Conservation (phyloP, 1,140 invertebrate genomes). For the Drosophila baimaii region DNA sequence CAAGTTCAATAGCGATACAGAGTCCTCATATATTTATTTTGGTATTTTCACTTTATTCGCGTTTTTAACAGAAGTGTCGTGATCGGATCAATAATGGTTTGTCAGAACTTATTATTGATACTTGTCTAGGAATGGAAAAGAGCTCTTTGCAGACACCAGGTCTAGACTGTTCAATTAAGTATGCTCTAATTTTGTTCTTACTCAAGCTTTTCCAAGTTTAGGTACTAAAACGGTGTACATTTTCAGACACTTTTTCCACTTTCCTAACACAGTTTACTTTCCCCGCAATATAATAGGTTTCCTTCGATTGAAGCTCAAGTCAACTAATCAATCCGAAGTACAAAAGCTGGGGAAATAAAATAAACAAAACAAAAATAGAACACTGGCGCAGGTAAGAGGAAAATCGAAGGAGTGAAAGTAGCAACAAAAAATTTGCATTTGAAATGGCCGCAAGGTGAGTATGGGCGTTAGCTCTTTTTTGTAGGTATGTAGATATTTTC, state of each 20-base stretch:
- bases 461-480: conserved; percentile 20
- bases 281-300: conserved; percentile 46
- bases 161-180: too few relatives aligned
- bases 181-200: too few relatives aligned
- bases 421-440: conserved; percentile 69
- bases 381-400: background rate
- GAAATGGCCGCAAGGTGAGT: conserved; percentile 42
- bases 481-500: conserved; percentile 42
- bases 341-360: conserved; percentile 19
- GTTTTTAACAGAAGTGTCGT: too few relatives aligned
- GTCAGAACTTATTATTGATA: too few relatives aligned
- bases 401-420: conserved; percentile 16
- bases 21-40: too few relatives aligned
- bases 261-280: conserved; percentile 10
- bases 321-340: conserved; percentile 76
- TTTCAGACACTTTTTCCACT: background rate
- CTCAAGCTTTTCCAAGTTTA: too few relatives aligned
- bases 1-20: too few relatives aligned
- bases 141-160: too few relatives aligned
- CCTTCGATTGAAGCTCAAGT: conserved; percentile 70
- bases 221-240: background rate
- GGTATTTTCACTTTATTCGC: too few relatives aligned
- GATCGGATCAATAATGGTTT: too few relatives aligned
- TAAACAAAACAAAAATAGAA: background rate
- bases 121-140: too few relatives aligned